Evolutionary conservation across 1,140 invertebrate genomes (phyloP).

Genomic region (Lerema accius): DNA sequence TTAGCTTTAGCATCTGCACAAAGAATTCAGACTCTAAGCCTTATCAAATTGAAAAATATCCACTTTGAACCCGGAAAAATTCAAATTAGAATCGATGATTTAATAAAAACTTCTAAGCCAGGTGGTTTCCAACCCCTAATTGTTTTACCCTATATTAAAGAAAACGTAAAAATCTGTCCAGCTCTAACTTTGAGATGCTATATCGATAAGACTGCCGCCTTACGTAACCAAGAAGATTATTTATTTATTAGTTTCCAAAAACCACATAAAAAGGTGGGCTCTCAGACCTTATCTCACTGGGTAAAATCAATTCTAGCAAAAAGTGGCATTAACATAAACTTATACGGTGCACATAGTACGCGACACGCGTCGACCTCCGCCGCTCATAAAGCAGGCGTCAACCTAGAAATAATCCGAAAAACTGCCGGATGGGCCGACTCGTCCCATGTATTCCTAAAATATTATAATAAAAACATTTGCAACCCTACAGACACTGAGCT

Average conservation of each 20-base stretch:
- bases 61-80: not conserved
- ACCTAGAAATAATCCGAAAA: too few relatives aligned
- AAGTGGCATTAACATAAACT: conserved; percentile 15
- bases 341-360: conserved; percentile 26
- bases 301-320: conserved; percentile 11
- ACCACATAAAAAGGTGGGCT: conserved; percentile 7
- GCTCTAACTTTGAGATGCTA: conserved; percentile 1
- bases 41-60: conserved; percentile 5
- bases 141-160: conserved; percentile 14
- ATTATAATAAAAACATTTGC: too few relatives aligned
- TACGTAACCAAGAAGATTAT: not conserved
- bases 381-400: too few relatives aligned
- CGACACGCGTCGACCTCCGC: conserved; percentile 24
- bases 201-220: conserved; percentile 2
- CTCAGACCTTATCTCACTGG: conserved; percentile 22
- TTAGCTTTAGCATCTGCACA: conserved; percentile 6
- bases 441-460: too few relatives aligned
- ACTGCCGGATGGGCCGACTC: too few relatives aligned
- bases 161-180: conserved; percentile 12
- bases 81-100: not conserved
- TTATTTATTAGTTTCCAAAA: conserved; percentile 14
- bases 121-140: not conserved
- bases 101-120: not conserved
- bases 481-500: too few relatives aligned
- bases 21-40: conserved; percentile 4